Conservation (phyloP, 2,888 invertebrate genomes). For the Athripsodes cinereus region DNA sequence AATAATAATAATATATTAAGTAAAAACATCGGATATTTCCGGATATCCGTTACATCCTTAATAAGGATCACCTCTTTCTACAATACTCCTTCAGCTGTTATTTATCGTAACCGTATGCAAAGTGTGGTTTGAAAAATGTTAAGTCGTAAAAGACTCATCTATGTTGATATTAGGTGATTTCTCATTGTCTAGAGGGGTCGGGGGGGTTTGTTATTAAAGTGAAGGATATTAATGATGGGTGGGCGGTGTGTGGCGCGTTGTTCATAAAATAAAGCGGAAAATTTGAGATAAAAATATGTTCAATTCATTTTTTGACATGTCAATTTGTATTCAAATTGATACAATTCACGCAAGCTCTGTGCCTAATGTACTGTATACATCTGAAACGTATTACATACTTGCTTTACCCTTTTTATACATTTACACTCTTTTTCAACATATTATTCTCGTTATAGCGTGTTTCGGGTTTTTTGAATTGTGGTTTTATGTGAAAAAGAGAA, state of each 20-base stretch:
- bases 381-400: too few relatives aligned
- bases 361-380: too few relatives aligned
- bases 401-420: too few relatives aligned
- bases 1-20: too few relatives aligned
- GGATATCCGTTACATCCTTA: too few relatives aligned
- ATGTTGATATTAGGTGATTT: constrained; percentile 26
- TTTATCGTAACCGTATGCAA: constrained; percentile 27
- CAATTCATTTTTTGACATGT: constrained; percentile 3
- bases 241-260: constrained; percentile 3
- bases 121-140: constrained; percentile 26
- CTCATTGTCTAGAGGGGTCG: constrained; percentile 22
- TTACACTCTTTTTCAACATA: too few relatives aligned
- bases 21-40: too few relatives aligned
- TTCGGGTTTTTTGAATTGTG: too few relatives aligned
- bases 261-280: constrained; percentile 6
- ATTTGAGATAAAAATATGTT: constrained; percentile 5
- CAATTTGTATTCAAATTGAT: constrained; percentile 2
- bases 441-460: too few relatives aligned
- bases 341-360: background rate
- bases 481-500: too few relatives aligned
- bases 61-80: constrained; percentile 16
- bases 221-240: constrained; percentile 22
- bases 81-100: constrained; percentile 22
- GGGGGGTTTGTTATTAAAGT: constrained; percentile 25
- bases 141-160: constrained; percentile 26